These are phyloP conservation scores for Mesitornis unicolor DNA, from an alignment of 2,113 vertebrate species.

Conservation along the genomic window DNA sequence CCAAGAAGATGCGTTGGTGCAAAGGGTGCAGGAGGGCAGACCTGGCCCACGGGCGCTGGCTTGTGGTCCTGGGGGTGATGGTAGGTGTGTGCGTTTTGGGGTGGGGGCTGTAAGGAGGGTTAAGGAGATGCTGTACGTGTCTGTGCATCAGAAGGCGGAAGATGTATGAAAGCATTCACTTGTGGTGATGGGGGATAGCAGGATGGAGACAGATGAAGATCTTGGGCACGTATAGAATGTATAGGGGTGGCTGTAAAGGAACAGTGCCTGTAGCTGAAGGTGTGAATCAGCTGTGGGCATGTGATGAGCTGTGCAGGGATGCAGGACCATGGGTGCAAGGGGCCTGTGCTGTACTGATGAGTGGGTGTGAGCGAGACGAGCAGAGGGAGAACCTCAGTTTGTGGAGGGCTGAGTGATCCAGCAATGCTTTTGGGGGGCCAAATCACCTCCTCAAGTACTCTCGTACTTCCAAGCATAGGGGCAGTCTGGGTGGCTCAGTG, in stretches of 20 bases:
- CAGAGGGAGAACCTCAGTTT: neutral
- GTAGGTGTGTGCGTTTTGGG: accelerated
- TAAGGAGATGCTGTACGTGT: accelerated
- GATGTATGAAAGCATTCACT: accelerated
- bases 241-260: neutral
- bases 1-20: accelerated
- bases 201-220: neutral
- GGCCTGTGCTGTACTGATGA: accelerated
- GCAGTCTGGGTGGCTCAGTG: neutral
- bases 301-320: neutral
- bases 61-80: neutral
- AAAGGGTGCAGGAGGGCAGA: neutral
- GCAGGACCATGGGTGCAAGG: neutral
- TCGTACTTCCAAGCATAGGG: neutral
- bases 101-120: accelerated
- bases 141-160: neutral
- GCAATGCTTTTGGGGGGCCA: accelerated
- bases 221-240: accelerated
- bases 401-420: neutral
- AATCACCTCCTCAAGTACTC: neutral
- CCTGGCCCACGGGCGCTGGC: neutral
- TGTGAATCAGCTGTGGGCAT: neutral
- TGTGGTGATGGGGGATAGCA: neutral
- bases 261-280: neutral
- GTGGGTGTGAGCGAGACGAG: accelerated